Evolutionary conservation across 37 sponge, comb jelly and placozoan genomes (phyloP).

Genomic region (Spongilla lacustris): DNA sequence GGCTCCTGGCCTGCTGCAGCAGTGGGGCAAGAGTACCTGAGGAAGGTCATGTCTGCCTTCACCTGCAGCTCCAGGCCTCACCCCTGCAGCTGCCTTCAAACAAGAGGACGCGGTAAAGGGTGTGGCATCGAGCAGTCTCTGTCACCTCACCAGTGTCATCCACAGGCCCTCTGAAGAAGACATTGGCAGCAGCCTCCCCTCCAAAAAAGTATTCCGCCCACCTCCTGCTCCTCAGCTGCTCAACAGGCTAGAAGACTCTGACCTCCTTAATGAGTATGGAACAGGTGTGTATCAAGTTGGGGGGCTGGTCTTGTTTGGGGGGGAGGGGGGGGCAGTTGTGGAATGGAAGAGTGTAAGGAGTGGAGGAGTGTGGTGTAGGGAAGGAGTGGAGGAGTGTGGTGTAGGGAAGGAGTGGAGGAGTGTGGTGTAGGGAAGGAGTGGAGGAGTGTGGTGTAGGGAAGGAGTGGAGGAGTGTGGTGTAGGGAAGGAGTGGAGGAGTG

Average conservation of each 20-base stretch:
- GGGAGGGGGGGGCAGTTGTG: background rate
- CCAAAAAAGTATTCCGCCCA: background rate
- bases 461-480: slow-evolving; percentile 4
- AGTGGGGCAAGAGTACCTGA: slow-evolving; percentile 23
- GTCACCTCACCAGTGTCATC: background rate
- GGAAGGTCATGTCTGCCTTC: slow-evolving; percentile 15
- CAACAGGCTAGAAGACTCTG: background rate
- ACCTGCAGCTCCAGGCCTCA: slow-evolving; percentile 2
- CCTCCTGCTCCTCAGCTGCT: background rate
- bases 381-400: background rate
- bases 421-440: background rate
- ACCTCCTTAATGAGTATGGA: background rate
- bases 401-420: background rate
- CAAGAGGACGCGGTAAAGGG: background rate
- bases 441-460: background rate
- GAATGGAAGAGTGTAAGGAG: background rate
- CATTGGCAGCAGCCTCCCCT: background rate
- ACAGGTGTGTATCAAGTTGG: background rate
- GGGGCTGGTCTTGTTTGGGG: background rate
- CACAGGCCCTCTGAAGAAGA: background rate
- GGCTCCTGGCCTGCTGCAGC: slow-evolving; percentile 54
- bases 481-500: background rate
- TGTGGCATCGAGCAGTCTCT: background rate
- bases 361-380: background rate
- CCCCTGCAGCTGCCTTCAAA: background rate